Conservation (phyloP, 1,140 invertebrate genomes). For the Nephila pilipes region DNA sequence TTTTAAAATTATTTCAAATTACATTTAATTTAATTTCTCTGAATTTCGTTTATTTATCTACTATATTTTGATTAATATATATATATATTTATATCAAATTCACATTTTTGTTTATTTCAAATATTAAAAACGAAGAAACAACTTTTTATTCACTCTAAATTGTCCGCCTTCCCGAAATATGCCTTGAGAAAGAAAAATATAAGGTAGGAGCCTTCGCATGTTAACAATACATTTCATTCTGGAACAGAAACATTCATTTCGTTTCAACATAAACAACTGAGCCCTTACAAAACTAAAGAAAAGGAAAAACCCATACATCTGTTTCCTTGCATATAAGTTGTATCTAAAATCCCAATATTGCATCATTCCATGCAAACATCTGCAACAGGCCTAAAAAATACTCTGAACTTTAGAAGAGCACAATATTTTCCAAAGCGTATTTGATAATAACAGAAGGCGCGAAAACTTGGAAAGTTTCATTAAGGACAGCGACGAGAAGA, state of each 20-base stretch:
- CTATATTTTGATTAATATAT: too few species aligned
- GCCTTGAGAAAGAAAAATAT: too few species aligned
- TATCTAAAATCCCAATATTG: conserved; percentile 39
- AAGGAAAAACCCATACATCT: neutral
- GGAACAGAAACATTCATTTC: conserved; percentile 36
- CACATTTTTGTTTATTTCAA: too few species aligned
- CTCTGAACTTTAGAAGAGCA: neutral
- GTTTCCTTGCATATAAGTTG: neutral
- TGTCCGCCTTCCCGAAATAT: too few species aligned
- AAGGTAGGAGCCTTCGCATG: neutral
- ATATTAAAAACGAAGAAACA: too few species aligned
- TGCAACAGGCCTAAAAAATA: conserved; percentile 23
- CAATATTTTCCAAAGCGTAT: neutral
- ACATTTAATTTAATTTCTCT: too few species aligned
- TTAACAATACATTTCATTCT: neutral
- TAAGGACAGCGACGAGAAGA: conserved; percentile 22
- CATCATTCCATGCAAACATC: neutral
- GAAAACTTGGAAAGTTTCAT: conserved; percentile 34
- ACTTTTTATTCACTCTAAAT: too few species aligned
- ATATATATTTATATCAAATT: too few species aligned
- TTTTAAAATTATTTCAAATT: too few species aligned
- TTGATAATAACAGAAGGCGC: conserved; percentile 41
- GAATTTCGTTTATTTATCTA: too few species aligned
- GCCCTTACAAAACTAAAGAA: neutral
- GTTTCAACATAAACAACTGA: neutral